Evolutionary conservation across 2,888 invertebrate genomes (phyloP), one percentile per base, ranked within the genome.

Genomic region (Sturmia bella): DNA sequence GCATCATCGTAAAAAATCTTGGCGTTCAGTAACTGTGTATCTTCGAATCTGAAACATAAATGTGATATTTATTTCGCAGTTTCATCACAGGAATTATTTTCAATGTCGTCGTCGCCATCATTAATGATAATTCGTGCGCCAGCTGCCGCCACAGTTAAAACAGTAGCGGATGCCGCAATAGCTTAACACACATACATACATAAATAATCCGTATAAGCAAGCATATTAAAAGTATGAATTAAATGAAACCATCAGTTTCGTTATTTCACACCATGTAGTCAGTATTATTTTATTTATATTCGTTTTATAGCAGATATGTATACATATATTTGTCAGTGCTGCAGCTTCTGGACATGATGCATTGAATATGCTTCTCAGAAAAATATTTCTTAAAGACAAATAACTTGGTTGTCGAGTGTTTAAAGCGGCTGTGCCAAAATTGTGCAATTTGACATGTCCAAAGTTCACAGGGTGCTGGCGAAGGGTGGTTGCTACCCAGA

Each of bases 211-310:
- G 32, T 32, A 32, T 7, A n/a, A 57, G 52, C 59, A 43, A 72
- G 73, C 68, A 54, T n/a, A n/a, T 39, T 73, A 13, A 74, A 73
- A 41, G 69, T 43, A 54, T 64, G 45, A 66, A 74, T 54, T 70
- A 75, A 82, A 78, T 74, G 66, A 75, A 82, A 66, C 70, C 74
- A 70, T 82, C 78, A 74, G 21, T 61, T 27, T 54, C 72, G n/a
- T 68, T 32, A 32, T 32, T 6, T 32, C 32, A 32, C 32, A 32
- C 32, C 7, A 32, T 7, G 32, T 9, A 32, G 32, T 32, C 15
- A 64, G 45, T 76, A 68, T 61, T 41, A n/a, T 45, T 69, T 61
- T n/a, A 76, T 63, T 76, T 39, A 54, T 24, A 39, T 32, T 17
- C 17, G 41, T 17, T 17, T 54, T 37, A 24, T 19, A 15, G 52